These are phyloP conservation scores for Colossoma macropomum DNA, from an alignment of 2,113 vertebrate genomes.

Conservation along the genomic window DNA sequence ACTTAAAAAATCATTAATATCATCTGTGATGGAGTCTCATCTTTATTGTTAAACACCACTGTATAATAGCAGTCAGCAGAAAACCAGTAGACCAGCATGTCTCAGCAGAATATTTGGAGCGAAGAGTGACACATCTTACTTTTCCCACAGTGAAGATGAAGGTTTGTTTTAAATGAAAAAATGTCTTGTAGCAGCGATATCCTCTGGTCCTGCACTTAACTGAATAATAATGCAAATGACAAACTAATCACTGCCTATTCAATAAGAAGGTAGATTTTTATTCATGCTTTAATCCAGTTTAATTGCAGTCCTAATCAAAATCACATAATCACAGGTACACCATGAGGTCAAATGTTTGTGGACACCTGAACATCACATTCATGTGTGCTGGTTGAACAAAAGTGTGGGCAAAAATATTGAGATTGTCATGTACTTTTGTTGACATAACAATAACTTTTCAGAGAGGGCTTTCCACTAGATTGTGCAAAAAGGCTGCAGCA, in stretches of 20 bases:
- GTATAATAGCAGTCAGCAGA: not conserved
- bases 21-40: not conserved
- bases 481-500: no score
- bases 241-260: not conserved
- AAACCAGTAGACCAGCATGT: not conserved
- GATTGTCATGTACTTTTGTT: no score
- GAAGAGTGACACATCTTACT: not conserved
- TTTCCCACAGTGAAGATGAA: not conserved
- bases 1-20: not conserved
- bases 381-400: no score
- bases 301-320: no score
- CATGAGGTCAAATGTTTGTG: no score
- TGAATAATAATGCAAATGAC: no score
- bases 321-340: no score
- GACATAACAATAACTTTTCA: not conserved
- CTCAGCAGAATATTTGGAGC: not conserved
- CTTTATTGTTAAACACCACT: not conserved
- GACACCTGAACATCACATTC: no score
- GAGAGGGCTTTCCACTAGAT: no score
- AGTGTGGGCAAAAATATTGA: no score
- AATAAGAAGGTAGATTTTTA: not conserved
- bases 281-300: no score
- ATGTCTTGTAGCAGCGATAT: not conserved
- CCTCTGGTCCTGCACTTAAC: not conserved
- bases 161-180: not conserved